Base-by-base conservation (phyloP, 2,888 invertebrate genomes). In the Xanthia togata region DNA sequence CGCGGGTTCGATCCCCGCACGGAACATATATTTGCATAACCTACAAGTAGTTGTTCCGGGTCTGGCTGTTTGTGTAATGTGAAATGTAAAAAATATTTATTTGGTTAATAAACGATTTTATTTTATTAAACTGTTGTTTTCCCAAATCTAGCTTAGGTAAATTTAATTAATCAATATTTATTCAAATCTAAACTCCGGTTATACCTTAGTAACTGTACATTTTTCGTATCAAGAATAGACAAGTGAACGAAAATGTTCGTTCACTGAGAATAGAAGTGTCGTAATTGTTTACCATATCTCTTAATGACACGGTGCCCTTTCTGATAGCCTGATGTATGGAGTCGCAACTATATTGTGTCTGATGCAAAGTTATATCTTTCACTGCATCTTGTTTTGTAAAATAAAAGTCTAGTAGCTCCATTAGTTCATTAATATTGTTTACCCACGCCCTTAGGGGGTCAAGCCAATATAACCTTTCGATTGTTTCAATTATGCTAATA, bases 271-370 rank as follows among this genome's bases (percentile, higher is more conserved):
- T 50, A 73, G 47, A 23, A 6, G 44, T 78, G 44, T 64, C 71
- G 64, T 70, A 53, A 71, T 69, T 84, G 80, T 84, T 84, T 80
- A 86, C 69, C 65, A 50, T 62, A 76, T 47, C n/a, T 12, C 57
- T n/a, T 35, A 60, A 64, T 74, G 55, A 70, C 69, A 8, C 67
- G 65, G 55, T 78, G 76, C 69, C 78, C 74, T 75, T 69, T 47
- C 26, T 35, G 87, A 87, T 87, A 87, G 41, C 87, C 76, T 47
- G n/a, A 20, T 23, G 53, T 68, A 77, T 31, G 64, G 62, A 79
- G 79, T 83, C 72, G 71, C 47, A 41, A 76, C 26, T 76, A 65
- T 62, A 80, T 72, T 80, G 68, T 83, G 70, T 79, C 68, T 71
- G 73, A 71, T 71, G 70, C 63, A 70, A 77, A 70, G 8, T 82